Evolutionary conservation across 2,888 invertebrate genomes (phyloP).

Genomic region (Nymphalis polychloros): DNA sequence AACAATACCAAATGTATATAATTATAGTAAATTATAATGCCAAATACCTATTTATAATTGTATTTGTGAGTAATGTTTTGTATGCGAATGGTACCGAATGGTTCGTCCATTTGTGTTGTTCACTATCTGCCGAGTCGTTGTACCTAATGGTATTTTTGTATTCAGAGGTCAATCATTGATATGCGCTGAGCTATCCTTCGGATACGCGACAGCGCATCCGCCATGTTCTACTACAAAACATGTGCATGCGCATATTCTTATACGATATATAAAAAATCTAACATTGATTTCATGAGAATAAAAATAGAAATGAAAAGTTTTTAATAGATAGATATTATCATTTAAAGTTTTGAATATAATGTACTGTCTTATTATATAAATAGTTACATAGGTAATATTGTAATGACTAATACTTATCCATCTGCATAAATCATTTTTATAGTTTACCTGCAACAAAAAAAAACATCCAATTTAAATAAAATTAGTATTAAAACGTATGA

Average conservation of each 20-base stretch:
- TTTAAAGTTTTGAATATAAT: no score
- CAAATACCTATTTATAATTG: constrained; percentile 13
- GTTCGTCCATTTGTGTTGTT: constrained; percentile 38
- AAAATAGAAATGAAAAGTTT: no score
- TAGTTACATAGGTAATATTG: background rate
- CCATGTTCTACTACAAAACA: constrained; percentile 12
- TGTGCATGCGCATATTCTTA: background rate
- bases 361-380: no score
- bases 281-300: background rate
- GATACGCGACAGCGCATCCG: constrained; percentile 18
- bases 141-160: constrained; percentile 45
- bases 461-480: constrained; percentile 18
- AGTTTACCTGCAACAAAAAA: constrained; percentile 36
- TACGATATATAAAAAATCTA: background rate
- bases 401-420: background rate
- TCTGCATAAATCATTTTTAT: background rate
- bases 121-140: constrained; percentile 41
- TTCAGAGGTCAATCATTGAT: constrained; percentile 47
- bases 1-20: constrained; percentile 2
- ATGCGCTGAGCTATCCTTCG: constrained; percentile 32
- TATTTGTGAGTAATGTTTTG: constrained; percentile 31
- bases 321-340: no score
- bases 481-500: constrained; percentile 28
- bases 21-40: constrained; percentile 2
- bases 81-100: constrained; percentile 39